Conservation (phyloP, 2,797 vertebrate genomes). For the Crypturellus tataupa region DNA sequence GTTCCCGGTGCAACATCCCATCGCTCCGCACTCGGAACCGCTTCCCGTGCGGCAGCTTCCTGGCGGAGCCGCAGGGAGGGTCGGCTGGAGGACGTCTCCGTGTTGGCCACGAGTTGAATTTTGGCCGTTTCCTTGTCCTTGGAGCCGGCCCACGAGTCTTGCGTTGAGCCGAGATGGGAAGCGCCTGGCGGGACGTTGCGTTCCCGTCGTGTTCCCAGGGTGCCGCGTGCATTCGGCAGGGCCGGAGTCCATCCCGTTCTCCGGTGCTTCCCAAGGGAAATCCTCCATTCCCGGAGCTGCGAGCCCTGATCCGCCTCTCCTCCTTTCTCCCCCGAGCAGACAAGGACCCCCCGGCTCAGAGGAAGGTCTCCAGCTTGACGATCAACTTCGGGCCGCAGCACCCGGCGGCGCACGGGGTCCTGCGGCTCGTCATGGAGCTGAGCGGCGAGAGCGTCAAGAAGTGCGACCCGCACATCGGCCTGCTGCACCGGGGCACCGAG, state of each 20-base stretch:
- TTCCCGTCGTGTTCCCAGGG: not conserved
- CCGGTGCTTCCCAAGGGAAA: accelerated
- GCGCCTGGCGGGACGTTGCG: accelerated
- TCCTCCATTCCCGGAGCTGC: not conserved
- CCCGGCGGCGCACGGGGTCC: slow-evolving; percentile 93
- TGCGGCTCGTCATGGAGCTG: slow-evolving; percentile 93
- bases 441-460: slow-evolving; percentile 93
- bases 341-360: slow-evolving; percentile 85
- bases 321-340: slow-evolving; percentile 76
- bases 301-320: not conserved
- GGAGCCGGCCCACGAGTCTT: not conserved
- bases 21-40: no score
- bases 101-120: no score
- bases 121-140: not conserved
- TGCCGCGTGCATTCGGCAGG: accelerated
- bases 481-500: slow-evolving; percentile 94
- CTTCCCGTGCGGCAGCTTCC: not conserved
- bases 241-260: not conserved
- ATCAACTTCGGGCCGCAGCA: slow-evolving; percentile 97
- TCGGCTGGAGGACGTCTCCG: not conserved
- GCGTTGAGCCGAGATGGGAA: accelerated
- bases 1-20: no score
- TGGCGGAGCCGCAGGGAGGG: not conserved
- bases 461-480: slow-evolving; percentile 93
- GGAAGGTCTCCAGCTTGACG: slow-evolving; percentile 88